Base-by-base conservation (phyloP, 2,797 vertebrate species). In the Hybognathus amarus region DNA sequence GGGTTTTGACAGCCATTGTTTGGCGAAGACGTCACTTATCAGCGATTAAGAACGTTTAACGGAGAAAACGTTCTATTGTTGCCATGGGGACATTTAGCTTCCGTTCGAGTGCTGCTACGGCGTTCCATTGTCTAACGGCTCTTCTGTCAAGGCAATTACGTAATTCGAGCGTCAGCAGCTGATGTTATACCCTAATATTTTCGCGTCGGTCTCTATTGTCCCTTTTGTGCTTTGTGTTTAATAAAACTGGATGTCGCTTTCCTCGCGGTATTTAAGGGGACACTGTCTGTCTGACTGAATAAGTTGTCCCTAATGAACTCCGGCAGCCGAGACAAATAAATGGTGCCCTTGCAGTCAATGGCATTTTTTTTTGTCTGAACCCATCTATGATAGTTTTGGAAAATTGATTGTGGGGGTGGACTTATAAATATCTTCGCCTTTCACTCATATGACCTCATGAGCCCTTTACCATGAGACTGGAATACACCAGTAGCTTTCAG, bases 1-100 rank as follows among this genome's bases (percentile, higher is more conserved):
- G 84, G 92, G 24, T 87, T 47, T 88, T 94, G 93, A 95, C 94
- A 94, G 94, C 94, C 94, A 94, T 94, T 95, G 94, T 95, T 94
- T 94, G n/a, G 93, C 91, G 91, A 92, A 94, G 90, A 93, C 93
- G 93, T 92, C 93, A 91, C 91, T 92, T 88, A 69, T 36, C 27
- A 83, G 87, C 88, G 87, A 89, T 84, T 87, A 85, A 82, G 10
- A 80, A 52, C 89, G 38, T 89, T 80, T 78, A 90, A 76, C 77
- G 33, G 75, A 20, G 59, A 73, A 79, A 71, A 67, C 36, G 17
- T 38, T 81, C 9, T n/a, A 54, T 76, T 64, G 54, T 75, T 61
- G 27, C 30, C 59, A 80, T 50, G 9, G 83, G 86, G 78, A n/a
- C 89, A 22, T 42, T 2, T 84, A 68, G 2, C 82, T 87, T 10